Base-by-base conservation (phyloP, 2,888 invertebrate species). In the Patella pellucida region DNA sequence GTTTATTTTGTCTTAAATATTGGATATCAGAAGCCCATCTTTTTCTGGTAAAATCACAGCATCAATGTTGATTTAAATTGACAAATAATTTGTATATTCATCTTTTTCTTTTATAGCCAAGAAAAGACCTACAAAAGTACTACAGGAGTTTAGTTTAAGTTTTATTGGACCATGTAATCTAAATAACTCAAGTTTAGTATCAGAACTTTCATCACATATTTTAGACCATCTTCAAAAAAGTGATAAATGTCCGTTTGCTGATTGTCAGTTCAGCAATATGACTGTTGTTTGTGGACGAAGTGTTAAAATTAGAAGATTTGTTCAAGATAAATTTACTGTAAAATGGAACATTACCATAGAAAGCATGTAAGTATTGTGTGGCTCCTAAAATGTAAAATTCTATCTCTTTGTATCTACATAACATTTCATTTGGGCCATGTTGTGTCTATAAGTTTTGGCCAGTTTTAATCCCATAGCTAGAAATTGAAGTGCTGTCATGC, bases 131-230 rank as follows among this genome's bases (percentile, higher is more conserved):
- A 77, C 77, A 9, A 80, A 78, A 54, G 85, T 83, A 3, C 74
- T 75, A 14, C 83, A 84, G 52, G 83, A 83, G 71, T 81, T 85
- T 69, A 80, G 79, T 71, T 72, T 85, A 52, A 79, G 79, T 52
- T 83, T 85, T 69, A 78, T 80, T 68, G 85, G 85, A 19, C 83
- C 81, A 3, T 85, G 85, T 76, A 79, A 78, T 16, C 81, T 82
- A 14, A 71, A 81, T 50, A 79, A 83, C 73, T 56, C 69, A 15
- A 69, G 52, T 27, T 78, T 85, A 14, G 78, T 79, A 54, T 69
- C 73, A 5, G 74, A 78, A 68, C 79, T 85, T 14, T 76, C 79
- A 16, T 56, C 73, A 14, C 75, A 79, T 19, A 74, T 83, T 50
- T 56, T 82, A 31, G 76, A 76, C 23, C 76, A 80, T 69, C 68